A percentile compares a stretch with the other conserved stretches of the same genome.
phyloP scores from a whole-genome alignment of 2,888 invertebrate genomes.

The Arctia plantaginis region DNA sequence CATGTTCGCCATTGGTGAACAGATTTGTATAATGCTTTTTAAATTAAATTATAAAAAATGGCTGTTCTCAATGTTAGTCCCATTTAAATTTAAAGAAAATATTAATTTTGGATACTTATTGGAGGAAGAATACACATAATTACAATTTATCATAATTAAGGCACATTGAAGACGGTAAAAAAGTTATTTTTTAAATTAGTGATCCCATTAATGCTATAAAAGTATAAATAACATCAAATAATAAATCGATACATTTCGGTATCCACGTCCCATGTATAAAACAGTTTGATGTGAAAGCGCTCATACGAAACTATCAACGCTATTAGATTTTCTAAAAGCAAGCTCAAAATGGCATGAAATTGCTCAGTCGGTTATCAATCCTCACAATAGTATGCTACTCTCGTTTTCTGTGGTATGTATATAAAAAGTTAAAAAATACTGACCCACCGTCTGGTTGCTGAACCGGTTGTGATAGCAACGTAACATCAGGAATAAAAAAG shows the following conservation, averaged over 20 bases:
- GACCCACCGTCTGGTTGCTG: constrained; percentile 30
- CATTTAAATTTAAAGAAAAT: too few species aligned
- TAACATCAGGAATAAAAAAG: constrained; percentile 53
- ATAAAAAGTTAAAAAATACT: constrained; percentile 51
- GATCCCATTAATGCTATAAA: neutral
- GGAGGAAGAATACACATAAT: neutral
- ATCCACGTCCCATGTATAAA: constrained; percentile 10
- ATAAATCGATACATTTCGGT: neutral
- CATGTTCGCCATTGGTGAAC: too few species aligned
- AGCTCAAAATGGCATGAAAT: constrained; percentile 68
- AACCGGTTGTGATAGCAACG: constrained; percentile 55
- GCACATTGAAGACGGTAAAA: neutral
- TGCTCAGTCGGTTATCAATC: constrained; percentile 57
- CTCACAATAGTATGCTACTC: constrained; percentile 58
- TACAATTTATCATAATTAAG: neutral
- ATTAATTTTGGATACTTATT: neutral
- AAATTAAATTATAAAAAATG: too few species aligned
- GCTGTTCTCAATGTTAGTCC: too few species aligned
- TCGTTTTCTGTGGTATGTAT: constrained; percentile 69
- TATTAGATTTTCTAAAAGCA: constrained; percentile 56
- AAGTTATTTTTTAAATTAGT: neutral
- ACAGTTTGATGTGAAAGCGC: constrained; percentile 65
- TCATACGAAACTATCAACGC: constrained; percentile 41
- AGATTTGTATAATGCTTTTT: too few species aligned
- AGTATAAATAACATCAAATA: neutral